Evolutionary conservation across 2,797 vertebrate species (phyloP), one percentile per base, ranked within the genome.

Genomic region (Chelidonichthys spinosus): DNA sequence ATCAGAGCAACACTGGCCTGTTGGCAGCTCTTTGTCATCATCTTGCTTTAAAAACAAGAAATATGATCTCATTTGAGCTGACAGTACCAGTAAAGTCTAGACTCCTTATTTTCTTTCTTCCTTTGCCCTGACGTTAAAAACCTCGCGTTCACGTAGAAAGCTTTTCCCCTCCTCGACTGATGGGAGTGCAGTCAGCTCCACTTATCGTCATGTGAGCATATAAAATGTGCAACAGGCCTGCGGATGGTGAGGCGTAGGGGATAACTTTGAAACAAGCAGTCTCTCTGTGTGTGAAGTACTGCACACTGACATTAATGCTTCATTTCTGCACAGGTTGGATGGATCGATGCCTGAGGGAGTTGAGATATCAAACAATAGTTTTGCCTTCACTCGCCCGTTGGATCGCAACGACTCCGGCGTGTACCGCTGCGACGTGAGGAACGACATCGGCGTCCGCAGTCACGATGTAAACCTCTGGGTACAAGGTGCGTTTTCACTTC

Each of bases 401-500:
- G 95, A 95, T 81, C 95, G 92, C 64, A 99, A 97, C 82, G 96
- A 98, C 91, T 97, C 96, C n/a, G 98, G 97, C 62, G 94, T 96
- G 73, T 99, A 98, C 1, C 84, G 96, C 82, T 99, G 98, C 83
- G 96, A 96, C 83, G 98, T 97, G 88, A 93, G 89, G 25, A 99
- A 99, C 85, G 92, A 95, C 40, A 94, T 99, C 40, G 97, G 97
- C 67, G 92, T 94, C 65, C 85, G 94, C 87, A 92, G 93, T 94
- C 90, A 95, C 93, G 94, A 97, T 90, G 93, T 97, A 89, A 93
- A 93, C 58, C 82, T 99, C 90, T 95, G 96, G 90, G 96, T 99
- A 82, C 89, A 95, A 94, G 97, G 98, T 99, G 92, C 4, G 9
- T 67, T 70, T 49, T 43, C 11, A 72, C 25, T 49, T 37, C 50